These are phyloP conservation scores for Nymphalis io DNA, from an alignment of 1,140 invertebrate genomes.

Conservation along the genomic window DNA sequence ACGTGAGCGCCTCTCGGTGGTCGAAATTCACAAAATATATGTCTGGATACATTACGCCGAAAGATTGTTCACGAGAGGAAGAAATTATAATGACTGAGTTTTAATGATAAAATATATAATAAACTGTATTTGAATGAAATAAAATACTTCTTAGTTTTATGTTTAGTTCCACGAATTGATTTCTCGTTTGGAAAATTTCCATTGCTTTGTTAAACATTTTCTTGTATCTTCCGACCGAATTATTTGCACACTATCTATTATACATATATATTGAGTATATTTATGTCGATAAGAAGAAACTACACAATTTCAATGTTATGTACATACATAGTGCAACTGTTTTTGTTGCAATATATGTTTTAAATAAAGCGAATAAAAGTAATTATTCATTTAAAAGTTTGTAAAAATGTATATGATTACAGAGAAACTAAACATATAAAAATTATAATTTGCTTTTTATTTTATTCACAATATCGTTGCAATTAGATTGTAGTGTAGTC, in stretches of 20 bases:
- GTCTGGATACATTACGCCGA: not conserved
- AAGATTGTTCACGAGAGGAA: not conserved
- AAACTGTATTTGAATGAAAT: too few relatives aligned
- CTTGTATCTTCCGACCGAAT: not conserved
- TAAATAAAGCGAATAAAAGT: not conserved
- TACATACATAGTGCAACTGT: not conserved
- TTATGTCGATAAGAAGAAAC: not conserved
- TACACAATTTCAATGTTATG: not conserved
- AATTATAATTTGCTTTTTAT: not conserved
- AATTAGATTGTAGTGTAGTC: conserved; percentile 38
- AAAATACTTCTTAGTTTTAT: too few relatives aligned
- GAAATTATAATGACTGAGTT: too few relatives aligned
- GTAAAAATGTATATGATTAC: not conserved
- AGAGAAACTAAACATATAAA: conserved; percentile 2
- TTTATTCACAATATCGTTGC: not conserved
- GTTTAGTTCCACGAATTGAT: too few relatives aligned
- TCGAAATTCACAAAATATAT: conserved; percentile 12
- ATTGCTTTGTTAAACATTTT: too few relatives aligned
- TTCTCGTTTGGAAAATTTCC: too few relatives aligned
- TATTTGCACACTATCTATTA: not conserved
- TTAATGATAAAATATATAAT: too few relatives aligned
- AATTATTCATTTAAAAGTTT: not conserved
- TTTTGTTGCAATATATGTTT: not conserved
- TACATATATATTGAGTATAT: not conserved
- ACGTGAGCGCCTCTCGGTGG: conserved; percentile 8